These are phyloP conservation scores for Megalurothrips usitatus DNA, from an alignment of 2,888 invertebrate genomes.

Conservation along the genomic window DNA sequence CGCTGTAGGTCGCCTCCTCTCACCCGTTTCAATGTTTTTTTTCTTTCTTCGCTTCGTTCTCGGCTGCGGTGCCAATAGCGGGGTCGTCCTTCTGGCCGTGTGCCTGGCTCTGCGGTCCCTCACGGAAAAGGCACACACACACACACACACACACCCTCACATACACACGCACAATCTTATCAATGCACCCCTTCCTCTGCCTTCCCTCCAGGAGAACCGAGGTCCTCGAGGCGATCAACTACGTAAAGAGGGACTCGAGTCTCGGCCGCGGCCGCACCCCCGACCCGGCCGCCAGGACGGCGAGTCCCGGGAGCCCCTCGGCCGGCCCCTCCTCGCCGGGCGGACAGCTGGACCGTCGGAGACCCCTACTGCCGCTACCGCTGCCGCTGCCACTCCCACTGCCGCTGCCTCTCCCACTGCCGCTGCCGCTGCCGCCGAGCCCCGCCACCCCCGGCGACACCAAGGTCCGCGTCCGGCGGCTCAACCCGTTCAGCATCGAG, in stretches of 20 bases:
- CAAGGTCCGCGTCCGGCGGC: conserved; percentile 57
- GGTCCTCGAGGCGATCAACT: conserved; percentile 11
- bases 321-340: conserved; percentile 38
- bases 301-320: neutral
- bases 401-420: conserved; percentile 3
- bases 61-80: too few relatives aligned
- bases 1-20: too few relatives aligned
- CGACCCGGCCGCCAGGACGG: conserved; percentile 5
- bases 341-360: conserved; percentile 50
- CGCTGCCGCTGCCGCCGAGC: neutral
- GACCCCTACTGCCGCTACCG: conserved; percentile 51
- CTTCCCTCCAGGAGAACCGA: neutral
- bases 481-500: conserved; percentile 87
- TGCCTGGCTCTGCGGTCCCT: neutral
- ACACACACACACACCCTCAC: too few relatives aligned
- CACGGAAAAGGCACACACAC: too few relatives aligned
- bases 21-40: too few relatives aligned
- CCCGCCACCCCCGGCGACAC: conserved; percentile 37
- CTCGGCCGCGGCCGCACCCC: conserved; percentile 12
- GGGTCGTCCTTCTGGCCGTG: neutral
- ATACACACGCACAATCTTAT: too few relatives aligned
- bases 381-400: conserved; percentile 47
- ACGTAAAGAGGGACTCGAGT: neutral
- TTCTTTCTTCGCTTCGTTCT: too few relatives aligned
- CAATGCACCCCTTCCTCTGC: too few relatives aligned